These are phyloP conservation scores for Euthynnus affinis DNA, from an alignment of 2,797 vertebrate genomes.

Conservation along the genomic window DNA sequence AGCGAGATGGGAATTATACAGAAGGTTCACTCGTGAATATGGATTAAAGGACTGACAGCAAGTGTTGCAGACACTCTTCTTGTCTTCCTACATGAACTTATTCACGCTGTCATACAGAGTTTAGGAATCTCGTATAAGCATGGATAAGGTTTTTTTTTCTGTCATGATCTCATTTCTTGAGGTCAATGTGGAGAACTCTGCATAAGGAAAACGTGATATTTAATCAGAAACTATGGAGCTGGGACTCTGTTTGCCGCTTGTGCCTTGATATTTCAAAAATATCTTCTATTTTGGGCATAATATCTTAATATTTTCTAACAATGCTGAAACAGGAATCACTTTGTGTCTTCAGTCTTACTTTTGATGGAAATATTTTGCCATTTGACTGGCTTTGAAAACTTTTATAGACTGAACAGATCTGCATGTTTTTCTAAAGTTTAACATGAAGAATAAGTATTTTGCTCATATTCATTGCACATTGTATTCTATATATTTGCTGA, in stretches of 20 bases:
- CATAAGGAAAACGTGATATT: conserved; percentile 7
- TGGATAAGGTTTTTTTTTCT: conserved; percentile 9
- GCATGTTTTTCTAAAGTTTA: conserved; percentile 45
- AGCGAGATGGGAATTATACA: conserved; percentile 30
- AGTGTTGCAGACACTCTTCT: conserved; percentile 8
- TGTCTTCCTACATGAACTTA: conserved; percentile 19
- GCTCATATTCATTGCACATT: conserved; percentile 51
- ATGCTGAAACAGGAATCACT: conserved; percentile 37
- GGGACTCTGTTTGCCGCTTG: conserved; percentile 39
- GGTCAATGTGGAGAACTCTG: conserved; percentile 1
- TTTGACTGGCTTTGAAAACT: conserved; percentile 13
- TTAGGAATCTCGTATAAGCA: conserved; percentile 23
- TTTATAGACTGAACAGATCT: conserved; percentile 44
- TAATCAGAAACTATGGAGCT: conserved; percentile 18
- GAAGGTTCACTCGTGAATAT: background rate
- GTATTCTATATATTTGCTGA: conserved; percentile 53
- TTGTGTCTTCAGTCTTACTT: conserved; percentile 43
- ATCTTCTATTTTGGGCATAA: conserved; percentile 8
- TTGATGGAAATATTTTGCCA: background rate
- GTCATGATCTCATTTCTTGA: conserved; percentile 21
- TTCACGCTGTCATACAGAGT: conserved; percentile 6
- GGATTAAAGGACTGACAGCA: conserved; percentile 35
- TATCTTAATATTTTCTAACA: background rate
- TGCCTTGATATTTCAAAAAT: conserved; percentile 66
- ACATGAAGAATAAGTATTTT: conserved; percentile 60